Percentiles rank a stretch among this genome's conserved stretches.
Conservation (phyloP, 1,140 invertebrate species). For the Artemia franciscana region DNA sequence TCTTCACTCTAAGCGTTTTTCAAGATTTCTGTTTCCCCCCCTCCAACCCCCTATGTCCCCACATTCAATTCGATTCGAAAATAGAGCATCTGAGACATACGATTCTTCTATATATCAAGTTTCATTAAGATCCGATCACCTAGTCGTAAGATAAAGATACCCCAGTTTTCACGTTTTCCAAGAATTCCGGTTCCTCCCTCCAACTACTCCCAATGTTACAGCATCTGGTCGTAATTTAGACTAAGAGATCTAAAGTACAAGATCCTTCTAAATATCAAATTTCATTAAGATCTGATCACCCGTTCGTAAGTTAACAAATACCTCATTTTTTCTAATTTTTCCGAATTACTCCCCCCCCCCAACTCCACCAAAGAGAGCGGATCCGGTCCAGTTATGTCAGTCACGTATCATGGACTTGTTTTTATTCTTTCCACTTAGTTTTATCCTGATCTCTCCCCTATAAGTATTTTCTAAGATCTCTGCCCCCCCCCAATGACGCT, state of each 20-base stretch:
- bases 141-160: not conserved
- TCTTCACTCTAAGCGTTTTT: too few species aligned
- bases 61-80: not conserved
- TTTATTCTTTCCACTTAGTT: too few species aligned
- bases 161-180: not conserved
- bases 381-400: too few species aligned
- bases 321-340: not conserved
- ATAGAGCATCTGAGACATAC: not conserved
- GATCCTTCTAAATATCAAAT: not conserved
- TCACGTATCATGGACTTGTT: too few species aligned
- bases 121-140: not conserved
- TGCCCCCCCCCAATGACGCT: not conserved
- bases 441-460: too few species aligned
- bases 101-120: not conserved
- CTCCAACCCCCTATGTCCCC: not conserved
- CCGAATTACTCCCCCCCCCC: too few species aligned
- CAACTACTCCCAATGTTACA: not conserved
- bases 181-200: too few species aligned
- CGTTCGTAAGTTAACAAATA: not conserved
- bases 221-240: not conserved
- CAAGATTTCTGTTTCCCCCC: too few species aligned
- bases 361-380: too few species aligned
- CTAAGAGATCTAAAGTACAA: not conserved
- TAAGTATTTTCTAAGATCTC: too few species aligned
- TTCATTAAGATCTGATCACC: not conserved